phyloP scores from a whole-genome alignment of 2,888 invertebrate genomes.

The Neoitamus cyanurus region DNA sequence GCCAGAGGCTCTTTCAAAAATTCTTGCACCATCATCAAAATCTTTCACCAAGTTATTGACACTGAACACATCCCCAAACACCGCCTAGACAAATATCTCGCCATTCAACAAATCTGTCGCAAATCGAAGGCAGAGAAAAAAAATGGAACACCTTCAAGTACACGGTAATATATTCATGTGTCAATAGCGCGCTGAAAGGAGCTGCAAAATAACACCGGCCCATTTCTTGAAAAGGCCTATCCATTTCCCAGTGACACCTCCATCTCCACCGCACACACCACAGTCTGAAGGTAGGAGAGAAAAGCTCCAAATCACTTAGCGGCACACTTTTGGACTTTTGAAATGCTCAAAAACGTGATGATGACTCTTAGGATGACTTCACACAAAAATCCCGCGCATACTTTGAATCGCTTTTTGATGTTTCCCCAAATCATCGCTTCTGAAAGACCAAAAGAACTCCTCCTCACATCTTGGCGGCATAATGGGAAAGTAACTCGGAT shows the following conservation, averaged over 20 bases:
- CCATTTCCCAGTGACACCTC: not conserved
- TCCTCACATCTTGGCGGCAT: not conserved
- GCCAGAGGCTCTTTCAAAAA: not conserved
- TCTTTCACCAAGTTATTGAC: not conserved
- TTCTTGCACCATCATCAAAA: not conserved
- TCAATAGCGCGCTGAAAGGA: not conserved
- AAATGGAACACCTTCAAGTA: not conserved
- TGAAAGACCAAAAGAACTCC: not conserved
- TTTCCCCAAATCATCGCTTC: not conserved
- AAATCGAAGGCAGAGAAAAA: not conserved
- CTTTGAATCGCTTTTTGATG: not conserved
- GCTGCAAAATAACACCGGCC: not conserved
- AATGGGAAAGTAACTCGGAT: not conserved
- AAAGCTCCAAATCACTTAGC: conserved; percentile 1
- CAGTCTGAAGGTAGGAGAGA: not conserved
- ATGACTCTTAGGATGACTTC: not conserved
- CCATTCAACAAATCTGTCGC: not conserved
- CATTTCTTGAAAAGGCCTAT: not conserved
- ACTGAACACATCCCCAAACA: not conserved
- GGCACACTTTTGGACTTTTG: not conserved
- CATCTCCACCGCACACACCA: not conserved
- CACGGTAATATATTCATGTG: conserved; percentile 5
- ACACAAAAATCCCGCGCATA: not conserved
- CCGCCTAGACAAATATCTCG: not conserved
- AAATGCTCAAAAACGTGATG: not conserved